A percentile compares a stretch with the other conserved stretches of the same genome.
Conservation (phyloP, 1,140 invertebrate species). For the Drosophila kikkawai region DNA sequence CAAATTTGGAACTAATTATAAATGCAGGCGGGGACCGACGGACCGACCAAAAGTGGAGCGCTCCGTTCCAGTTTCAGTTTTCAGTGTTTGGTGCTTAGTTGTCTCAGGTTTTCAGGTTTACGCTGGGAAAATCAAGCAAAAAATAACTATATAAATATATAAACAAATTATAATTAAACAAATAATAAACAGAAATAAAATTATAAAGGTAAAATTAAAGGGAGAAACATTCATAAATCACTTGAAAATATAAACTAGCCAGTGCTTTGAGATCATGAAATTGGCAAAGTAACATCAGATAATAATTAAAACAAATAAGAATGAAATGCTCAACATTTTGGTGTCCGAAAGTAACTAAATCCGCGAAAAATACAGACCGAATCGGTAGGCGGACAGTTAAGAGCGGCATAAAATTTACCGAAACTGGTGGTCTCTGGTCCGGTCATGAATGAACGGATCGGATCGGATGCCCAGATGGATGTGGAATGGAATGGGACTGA, state of each 20-base stretch:
- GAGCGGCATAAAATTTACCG: slow-evolving; percentile 31
- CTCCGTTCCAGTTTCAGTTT: slow-evolving; percentile 50
- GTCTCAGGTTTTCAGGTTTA: slow-evolving; percentile 2
- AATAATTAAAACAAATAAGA: slow-evolving; percentile 20
- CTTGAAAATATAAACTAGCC: not conserved
- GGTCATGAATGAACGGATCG: slow-evolving; percentile 43
- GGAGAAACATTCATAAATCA: not conserved
- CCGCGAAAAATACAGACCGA: slow-evolving; percentile 2
- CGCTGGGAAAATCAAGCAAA: not conserved
- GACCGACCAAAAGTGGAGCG: slow-evolving; percentile 52
- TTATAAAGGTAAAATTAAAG: not conserved
- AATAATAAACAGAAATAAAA: not conserved
- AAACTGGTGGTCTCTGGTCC: slow-evolving; percentile 32
- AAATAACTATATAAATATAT: not conserved
- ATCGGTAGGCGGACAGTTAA: slow-evolving; percentile 61
- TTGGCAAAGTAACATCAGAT: not conserved
- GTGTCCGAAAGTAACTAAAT: not conserved
- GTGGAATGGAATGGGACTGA: slow-evolving; percentile 19
- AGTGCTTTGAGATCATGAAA: not conserved
- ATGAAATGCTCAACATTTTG: not conserved
- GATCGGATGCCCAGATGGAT: slow-evolving; percentile 24
- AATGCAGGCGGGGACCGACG: slow-evolving; percentile 67
- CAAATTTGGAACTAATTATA: slow-evolving; percentile 82
- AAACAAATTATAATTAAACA: not conserved
- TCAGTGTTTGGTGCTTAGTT: not conserved